A percentile compares a stretch with the other conserved stretches of the same genome.
Conservation (phyloP, 2,888 invertebrate species). For the Drosophila atripex region DNA sequence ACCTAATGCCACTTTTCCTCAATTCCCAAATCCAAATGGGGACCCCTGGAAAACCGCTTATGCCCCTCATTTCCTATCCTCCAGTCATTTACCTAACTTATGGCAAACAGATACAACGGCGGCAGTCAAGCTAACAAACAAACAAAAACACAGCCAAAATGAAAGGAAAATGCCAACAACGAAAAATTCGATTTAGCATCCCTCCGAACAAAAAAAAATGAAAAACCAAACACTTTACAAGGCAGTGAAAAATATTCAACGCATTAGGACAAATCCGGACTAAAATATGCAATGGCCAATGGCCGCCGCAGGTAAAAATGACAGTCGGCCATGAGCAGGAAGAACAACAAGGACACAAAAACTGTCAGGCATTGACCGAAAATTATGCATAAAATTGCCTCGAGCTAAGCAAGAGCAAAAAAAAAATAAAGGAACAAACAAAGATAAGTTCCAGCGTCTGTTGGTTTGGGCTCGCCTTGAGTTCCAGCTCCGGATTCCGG, state of each 20-base stretch:
- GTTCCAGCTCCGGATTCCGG: slow-evolving; percentile 17
- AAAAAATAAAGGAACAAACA: slow-evolving; percentile 58
- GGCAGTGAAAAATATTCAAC: slow-evolving; percentile 68
- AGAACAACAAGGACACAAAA: slow-evolving; percentile 37
- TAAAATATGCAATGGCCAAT: slow-evolving; percentile 75
- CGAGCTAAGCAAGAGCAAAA: slow-evolving; percentile 18
- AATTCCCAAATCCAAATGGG: slow-evolving; percentile 20
- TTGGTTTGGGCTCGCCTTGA: slow-evolving; percentile 26
- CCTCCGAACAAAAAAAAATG: slow-evolving; percentile 21
- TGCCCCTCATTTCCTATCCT: slow-evolving; percentile 33
- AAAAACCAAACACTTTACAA: slow-evolving; percentile 63
- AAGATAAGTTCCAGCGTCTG: slow-evolving; percentile 63
- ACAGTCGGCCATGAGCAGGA: slow-evolving; percentile 42
- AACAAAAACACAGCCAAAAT: slow-evolving; percentile 25
- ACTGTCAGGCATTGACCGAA: slow-evolving; percentile 45
- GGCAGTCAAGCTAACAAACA: slow-evolving; percentile 20
- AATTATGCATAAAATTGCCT: slow-evolving; percentile 72
- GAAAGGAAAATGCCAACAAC: slow-evolving; percentile 25
- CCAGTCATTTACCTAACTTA: slow-evolving; percentile 67
- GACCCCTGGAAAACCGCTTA: slow-evolving; percentile 22
- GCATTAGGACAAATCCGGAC: slow-evolving; percentile 77
- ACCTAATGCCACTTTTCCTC: slow-evolving; percentile 15
- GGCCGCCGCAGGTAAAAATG: slow-evolving; percentile 69
- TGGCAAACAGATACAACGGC: slow-evolving; percentile 57
- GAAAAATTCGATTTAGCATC: slow-evolving; percentile 65